Evolutionary conservation across 2,888 invertebrate species (phyloP), one percentile per base, ranked within the genome.

Genomic region (Apamea epomidion): DNA sequence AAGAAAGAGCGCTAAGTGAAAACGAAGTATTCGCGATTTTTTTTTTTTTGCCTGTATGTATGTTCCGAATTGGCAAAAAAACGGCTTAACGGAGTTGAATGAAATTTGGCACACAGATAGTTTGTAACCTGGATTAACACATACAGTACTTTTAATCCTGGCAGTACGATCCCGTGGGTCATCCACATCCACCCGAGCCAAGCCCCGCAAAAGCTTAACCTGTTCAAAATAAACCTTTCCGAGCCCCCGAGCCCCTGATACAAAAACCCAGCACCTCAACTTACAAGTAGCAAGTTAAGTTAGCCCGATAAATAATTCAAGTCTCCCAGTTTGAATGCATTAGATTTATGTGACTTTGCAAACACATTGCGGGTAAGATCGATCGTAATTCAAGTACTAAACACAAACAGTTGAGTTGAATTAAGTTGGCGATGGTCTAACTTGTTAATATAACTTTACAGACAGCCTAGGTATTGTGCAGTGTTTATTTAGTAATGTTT

Each of bases 311-410:
- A 90, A 91, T 90, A 86, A 91, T 91, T 90, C 89, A 87, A 81
- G 82, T 78, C 65, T 73, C 72, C 25, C 69, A 51, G 74, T 85
- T 90, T 74, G 85, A 86, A 91, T 91, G 89, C 91, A 91, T 89
- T 83, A 89, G 90, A 90, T 90, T 90, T 90, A 90, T 90, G 83
- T 64, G 91, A 90, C 80, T 91, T 90, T 79, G 72, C 65, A 58
- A 87, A 85, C 84, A 82, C 77, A 81, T 84, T 88, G 90, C 65
- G 88, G 90, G 12, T n/a, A 71, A 83, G 81, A 88, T 90, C 88
- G 90, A 88, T 87, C 80, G 90, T 85, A 86, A 84, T 87, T 90
- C 75, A 71, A 83, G 85, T 75, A 76, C 80, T 83, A 89, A 90
- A 90, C 77, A 88, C 88, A 90, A 90, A 90, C 90, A 90, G 83